Conservation (phyloP, 2,888 invertebrate genomes). For the Leptura quadrifasciata region DNA sequence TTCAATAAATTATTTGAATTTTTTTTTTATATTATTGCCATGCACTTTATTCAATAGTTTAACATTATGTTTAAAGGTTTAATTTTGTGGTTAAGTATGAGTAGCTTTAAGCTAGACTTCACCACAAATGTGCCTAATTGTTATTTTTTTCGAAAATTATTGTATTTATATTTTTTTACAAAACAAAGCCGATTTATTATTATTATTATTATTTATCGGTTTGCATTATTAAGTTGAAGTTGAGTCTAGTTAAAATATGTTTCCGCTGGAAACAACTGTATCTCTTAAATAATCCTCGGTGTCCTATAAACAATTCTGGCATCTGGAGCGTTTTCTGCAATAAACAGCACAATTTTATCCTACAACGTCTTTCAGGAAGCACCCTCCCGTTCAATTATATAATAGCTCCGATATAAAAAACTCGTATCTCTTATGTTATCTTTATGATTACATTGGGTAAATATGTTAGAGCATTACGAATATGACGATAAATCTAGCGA, state of each 20-base stretch:
- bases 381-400: background rate
- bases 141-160: too few relatives aligned
- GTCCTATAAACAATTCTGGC: background rate
- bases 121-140: too few relatives aligned
- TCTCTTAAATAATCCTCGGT: background rate
- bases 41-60: too few relatives aligned
- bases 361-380: background rate
- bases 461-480: constrained; percentile 1
- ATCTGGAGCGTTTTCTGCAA: background rate
- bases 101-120: too few relatives aligned
- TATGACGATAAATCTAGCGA: constrained; percentile 13
- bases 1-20: too few relatives aligned
- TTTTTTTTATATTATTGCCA: too few relatives aligned
- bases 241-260: background rate
- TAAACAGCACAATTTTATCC: background rate
- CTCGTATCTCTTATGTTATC: background rate
- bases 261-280: background rate
- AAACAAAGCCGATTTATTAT: too few relatives aligned
- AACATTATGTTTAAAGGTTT: too few relatives aligned
- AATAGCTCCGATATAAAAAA: background rate
- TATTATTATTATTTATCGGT: too few relatives aligned
- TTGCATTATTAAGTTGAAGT: too few relatives aligned
- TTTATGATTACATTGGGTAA: constrained; percentile 21
- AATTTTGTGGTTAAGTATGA: too few relatives aligned
- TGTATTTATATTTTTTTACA: too few relatives aligned